Percentiles rank a stretch among this genome's conserved stretches.
phyloP scores from a whole-genome alignment of 2,797 vertebrate genomes.

The Sciurus carolinensis region DNA sequence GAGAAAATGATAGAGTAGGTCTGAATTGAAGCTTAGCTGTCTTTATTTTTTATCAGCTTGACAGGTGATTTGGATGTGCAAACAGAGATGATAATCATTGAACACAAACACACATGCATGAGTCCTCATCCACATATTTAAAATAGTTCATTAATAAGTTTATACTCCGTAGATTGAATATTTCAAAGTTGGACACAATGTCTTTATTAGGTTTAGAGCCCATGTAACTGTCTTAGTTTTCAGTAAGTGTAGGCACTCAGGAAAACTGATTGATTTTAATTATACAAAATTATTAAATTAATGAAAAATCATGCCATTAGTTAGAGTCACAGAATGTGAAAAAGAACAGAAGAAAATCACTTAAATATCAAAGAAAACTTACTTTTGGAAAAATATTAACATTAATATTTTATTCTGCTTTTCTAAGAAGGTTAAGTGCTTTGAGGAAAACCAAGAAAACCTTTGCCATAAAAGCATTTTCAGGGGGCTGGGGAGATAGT shows the following conservation, averaged over 20 bases:
- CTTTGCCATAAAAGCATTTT: slow-evolving; percentile 52
- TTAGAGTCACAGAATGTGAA: not conserved
- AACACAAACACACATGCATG: not conserved
- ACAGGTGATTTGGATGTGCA: slow-evolving; percentile 13
- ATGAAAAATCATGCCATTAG: not conserved
- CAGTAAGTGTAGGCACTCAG: not conserved
- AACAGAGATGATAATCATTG: not conserved
- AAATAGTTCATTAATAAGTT: not conserved
- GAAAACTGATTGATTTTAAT: not conserved
- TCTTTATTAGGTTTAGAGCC: not conserved
- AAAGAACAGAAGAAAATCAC: not conserved
- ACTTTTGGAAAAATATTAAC: not conserved
- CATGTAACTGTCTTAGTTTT: not conserved
- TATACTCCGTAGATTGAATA: not conserved
- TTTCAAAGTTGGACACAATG: not conserved
- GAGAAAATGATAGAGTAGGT: not conserved
- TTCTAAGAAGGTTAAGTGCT: not conserved
- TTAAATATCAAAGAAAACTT: slow-evolving; percentile 8
- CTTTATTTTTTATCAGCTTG: slow-evolving; percentile 28
- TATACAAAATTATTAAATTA: not conserved
- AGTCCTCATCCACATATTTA: not conserved
- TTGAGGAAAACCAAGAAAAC: not conserved
- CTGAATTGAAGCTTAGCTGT: not conserved
- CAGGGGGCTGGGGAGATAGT: not conserved
- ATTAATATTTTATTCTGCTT: not conserved